These are phyloP conservation scores for Hyaena hyaena DNA, from an alignment of 2,113 vertebrate genomes.

Conservation along the genomic window DNA sequence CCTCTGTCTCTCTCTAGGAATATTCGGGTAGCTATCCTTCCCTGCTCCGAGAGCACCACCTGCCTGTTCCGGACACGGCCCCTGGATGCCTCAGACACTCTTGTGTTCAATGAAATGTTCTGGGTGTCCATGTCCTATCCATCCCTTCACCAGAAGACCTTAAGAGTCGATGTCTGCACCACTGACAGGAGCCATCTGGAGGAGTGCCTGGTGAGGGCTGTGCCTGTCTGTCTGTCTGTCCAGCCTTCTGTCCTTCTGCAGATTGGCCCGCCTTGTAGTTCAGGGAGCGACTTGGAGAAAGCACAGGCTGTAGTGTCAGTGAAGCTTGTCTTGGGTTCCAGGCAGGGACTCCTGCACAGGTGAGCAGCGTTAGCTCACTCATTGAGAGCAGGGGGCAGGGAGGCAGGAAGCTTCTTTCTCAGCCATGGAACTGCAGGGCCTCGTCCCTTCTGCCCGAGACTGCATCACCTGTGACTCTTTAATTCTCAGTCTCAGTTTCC, in stretches of 20 bases:
- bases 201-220: conserved; percentile 91
- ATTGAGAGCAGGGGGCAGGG: fast-evolving
- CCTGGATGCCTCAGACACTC: conserved; percentile 84
- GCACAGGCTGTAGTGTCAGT: neutral
- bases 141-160: conserved; percentile 94
- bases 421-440: fast-evolving
- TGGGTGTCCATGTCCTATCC: conserved; percentile 91
- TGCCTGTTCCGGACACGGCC: conserved; percentile 94
- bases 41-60: conserved; percentile 91
- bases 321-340: neutral
- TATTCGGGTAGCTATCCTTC: conserved; percentile 92
- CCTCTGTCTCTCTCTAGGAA: conserved; percentile 84
- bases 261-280: too few relatives aligned
- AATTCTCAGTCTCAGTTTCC: neutral
- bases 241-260: neutral
- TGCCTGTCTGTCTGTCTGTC: neutral
- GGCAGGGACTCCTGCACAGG: neutral
- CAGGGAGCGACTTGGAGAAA: neutral
- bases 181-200: conserved; percentile 90
- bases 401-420: neutral
- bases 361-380: neutral
- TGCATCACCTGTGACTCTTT: too few relatives aligned
- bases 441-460: neutral
- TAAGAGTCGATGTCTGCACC: conserved; percentile 94
- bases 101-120: conserved; percentile 93